Evolutionary conservation across 2,113 vertebrate species (phyloP).

Genomic region (Plectropomus leopardus): DNA sequence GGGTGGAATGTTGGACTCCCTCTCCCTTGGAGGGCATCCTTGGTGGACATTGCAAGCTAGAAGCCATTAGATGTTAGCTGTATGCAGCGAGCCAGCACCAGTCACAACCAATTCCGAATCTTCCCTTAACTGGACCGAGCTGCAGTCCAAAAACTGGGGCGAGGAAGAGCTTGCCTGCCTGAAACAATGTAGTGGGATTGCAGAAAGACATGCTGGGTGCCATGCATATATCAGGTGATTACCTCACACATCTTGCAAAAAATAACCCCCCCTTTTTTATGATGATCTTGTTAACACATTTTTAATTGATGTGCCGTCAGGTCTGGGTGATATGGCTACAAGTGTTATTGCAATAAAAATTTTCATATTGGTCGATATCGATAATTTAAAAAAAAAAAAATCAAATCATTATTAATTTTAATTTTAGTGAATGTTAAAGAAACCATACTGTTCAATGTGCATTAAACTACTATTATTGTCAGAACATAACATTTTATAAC

Average conservation of each 20-base stretch:
- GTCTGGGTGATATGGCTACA: no score
- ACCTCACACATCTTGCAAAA: constrained; percentile 19
- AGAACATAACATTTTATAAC: no score
- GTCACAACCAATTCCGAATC: constrained; percentile 62
- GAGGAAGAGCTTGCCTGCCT: constrained; percentile 30
- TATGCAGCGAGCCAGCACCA: constrained; percentile 50
- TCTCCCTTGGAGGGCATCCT: constrained; percentile 73
- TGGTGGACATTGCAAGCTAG: constrained; percentile 73
- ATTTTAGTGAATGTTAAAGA: constrained; percentile 5
- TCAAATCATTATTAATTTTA: no score
- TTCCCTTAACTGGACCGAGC: constrained; percentile 48
- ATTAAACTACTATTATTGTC: no score
- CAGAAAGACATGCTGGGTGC: constrained; percentile 10
- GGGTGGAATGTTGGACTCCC: constrained; percentile 73
- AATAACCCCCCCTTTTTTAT: background rate
- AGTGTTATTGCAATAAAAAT: no score
- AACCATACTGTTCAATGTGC: no score
- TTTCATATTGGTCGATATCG: no score
- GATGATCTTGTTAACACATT: background rate
- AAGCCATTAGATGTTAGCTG: constrained; percentile 81
- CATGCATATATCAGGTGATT: constrained; percentile 20
- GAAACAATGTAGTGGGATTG: constrained; percentile 25
- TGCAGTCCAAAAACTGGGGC: constrained; percentile 40
- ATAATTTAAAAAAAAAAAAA: no score
- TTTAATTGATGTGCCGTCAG: no score